These are phyloP conservation scores for Drosophila niveifrons DNA, from an alignment of 2,888 invertebrate genomes.

Conservation along the genomic window DNA sequence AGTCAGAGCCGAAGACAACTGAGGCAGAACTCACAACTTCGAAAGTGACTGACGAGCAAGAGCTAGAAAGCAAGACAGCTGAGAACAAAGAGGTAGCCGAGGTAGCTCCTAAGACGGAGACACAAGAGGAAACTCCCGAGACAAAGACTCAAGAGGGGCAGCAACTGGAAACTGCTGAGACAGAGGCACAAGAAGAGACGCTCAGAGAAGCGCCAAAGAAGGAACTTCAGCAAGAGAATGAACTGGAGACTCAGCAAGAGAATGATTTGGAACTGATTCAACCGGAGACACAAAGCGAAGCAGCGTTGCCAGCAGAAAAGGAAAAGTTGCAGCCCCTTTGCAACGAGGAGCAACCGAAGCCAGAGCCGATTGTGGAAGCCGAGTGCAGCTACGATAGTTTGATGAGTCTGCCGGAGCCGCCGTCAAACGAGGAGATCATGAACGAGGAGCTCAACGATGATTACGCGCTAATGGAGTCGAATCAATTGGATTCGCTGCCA, in stretches of 20 bases:
- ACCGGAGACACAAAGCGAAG: neutral
- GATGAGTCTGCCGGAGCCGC: conserved; percentile 85
- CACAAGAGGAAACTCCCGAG: neutral
- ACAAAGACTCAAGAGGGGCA: neutral
- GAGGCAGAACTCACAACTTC: neutral
- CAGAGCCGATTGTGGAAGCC: conserved; percentile 14
- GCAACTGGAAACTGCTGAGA: neutral
- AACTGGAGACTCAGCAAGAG: too few relatives aligned
- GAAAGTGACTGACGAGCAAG: neutral
- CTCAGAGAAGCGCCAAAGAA: neutral
- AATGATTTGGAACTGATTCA: too few relatives aligned
- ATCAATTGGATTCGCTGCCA: conserved; percentile 84
- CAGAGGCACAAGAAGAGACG: neutral
- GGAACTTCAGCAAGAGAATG: neutral
- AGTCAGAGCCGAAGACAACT: neutral
- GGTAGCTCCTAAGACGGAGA: too few relatives aligned
- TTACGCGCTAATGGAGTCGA: conserved; percentile 78
- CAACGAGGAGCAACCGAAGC: neutral
- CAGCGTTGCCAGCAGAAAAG: too few relatives aligned
- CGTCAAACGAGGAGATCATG: conserved; percentile 83
- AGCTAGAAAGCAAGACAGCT: neutral
- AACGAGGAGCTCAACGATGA: conserved; percentile 85
- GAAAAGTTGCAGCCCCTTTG: too few relatives aligned
- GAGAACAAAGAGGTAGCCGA: neutral
- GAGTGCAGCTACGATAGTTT: conserved; percentile 84